These are phyloP conservation scores for Lophius americanus DNA, from an alignment of 2,797 vertebrate species.

Conservation along the genomic window DNA sequence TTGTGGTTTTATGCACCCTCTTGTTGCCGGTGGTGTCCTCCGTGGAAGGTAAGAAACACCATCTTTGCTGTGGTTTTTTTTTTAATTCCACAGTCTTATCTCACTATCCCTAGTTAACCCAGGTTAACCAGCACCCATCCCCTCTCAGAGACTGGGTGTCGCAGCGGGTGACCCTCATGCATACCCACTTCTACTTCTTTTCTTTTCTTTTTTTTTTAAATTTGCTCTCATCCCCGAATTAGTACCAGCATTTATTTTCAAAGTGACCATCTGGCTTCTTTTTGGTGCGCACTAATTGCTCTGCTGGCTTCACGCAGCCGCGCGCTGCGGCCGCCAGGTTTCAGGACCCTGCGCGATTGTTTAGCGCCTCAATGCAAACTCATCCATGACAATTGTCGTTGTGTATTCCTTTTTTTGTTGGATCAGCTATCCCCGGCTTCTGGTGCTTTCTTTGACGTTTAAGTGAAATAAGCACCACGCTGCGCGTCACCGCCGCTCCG, in stretches of 20 bases:
- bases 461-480: constrained; percentile 65
- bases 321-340: constrained; percentile 28
- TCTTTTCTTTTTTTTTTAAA: no score
- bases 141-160: constrained; percentile 17
- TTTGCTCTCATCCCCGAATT: constrained; percentile 1
- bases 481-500: constrained; percentile 58
- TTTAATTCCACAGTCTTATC: constrained; percentile 21
- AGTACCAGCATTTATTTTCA: constrained; percentile 13
- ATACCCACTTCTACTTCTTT: not conserved
- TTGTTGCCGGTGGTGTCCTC: constrained; percentile 79
- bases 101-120: not conserved
- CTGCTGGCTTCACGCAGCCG: constrained; percentile 50
- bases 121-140: constrained; percentile 29
- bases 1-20: constrained; percentile 83
- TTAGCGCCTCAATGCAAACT: constrained; percentile 47
- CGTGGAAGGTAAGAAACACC: constrained; percentile 82
- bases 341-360: constrained; percentile 48
- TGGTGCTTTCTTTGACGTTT: constrained; percentile 58
- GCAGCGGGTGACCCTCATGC: constrained; percentile 21
- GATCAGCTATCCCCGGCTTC: constrained; percentile 28
- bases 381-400: constrained; percentile 60
- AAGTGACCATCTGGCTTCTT: constrained; percentile 40
- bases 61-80: constrained; percentile 11
- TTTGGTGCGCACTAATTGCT: constrained; percentile 24
- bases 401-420: constrained; percentile 59